Percentiles rank a stretch among this genome's conserved stretches.
Evolutionary conservation across 2,888 invertebrate genomes (phyloP).

Genomic region (Cepaea hortensis): DNA sequence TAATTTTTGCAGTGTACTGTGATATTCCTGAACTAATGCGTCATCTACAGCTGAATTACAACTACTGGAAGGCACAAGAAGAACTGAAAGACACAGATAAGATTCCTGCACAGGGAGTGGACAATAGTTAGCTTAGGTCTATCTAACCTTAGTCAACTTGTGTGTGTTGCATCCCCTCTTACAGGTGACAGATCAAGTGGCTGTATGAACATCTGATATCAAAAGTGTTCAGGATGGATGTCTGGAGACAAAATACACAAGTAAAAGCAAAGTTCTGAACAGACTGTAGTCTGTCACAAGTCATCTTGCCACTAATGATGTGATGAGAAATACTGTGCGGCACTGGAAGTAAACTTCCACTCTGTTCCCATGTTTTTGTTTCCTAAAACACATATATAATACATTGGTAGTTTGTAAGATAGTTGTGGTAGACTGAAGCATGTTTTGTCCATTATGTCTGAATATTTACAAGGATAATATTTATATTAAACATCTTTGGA

Average conservation of each 20-base stretch:
- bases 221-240: neutral
- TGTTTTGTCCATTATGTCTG: neutral
- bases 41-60: slow-evolving; percentile 89
- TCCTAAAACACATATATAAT: neutral
- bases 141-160: neutral
- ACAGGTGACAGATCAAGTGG: neutral
- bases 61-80: slow-evolving; percentile 88
- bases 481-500: too few species aligned
- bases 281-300: neutral
- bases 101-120: slow-evolving; percentile 7
- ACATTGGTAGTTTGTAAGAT: neutral
- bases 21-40: slow-evolving; percentile 93
- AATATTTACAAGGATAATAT: too few species aligned
- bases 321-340: neutral
- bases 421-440: neutral
- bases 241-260: neutral
- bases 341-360: neutral
- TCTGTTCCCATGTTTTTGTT: neutral
- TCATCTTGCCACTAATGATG: neutral
- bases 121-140: slow-evolving; percentile 40
- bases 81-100: slow-evolving; percentile 49
- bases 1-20: slow-evolving; percentile 85
- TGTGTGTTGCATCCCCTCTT: too few species aligned
- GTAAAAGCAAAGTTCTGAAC: neutral
- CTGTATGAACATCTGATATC: neutral